Evolutionary conservation across 2,113 vertebrate species (phyloP).

Genomic region (Callopanchax toddi): DNA sequence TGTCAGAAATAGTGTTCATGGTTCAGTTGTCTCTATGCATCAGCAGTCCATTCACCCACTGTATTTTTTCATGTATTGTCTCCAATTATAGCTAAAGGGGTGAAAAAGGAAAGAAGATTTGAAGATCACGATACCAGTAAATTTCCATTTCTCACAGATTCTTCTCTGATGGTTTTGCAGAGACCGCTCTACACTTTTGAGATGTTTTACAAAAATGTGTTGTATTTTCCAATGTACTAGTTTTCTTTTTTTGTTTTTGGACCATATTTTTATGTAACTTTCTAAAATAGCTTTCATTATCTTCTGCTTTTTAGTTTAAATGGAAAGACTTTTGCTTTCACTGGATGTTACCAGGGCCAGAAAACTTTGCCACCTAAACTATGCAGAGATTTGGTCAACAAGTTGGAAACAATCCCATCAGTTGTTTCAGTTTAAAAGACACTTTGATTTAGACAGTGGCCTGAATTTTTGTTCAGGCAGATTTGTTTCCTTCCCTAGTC

Average conservation of each 20-base stretch:
- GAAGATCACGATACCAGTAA: conserved; percentile 41
- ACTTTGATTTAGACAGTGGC: not conserved
- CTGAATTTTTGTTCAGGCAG: conserved; percentile 14
- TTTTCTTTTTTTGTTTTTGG: conserved; percentile 35
- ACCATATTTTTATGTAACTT: not conserved
- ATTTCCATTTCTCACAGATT: conserved; percentile 45
- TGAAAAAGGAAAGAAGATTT: conserved; percentile 62
- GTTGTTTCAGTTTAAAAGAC: not conserved
- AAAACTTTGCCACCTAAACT: conserved; percentile 12
- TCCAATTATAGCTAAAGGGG: conserved; percentile 63
- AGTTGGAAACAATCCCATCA: conserved; percentile 17
- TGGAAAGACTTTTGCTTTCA: not conserved
- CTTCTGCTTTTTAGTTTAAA: not conserved
- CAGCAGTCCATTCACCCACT: conserved; percentile 60
- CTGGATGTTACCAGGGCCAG: conserved; percentile 38
- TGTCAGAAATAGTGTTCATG: conserved; percentile 67
- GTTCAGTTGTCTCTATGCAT: conserved; percentile 66
- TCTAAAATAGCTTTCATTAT: not conserved
- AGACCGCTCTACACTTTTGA: conserved; percentile 26
- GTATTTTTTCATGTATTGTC: conserved; percentile 42
- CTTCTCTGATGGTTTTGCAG: conserved; percentile 34
- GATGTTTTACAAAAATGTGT: conserved; percentile 27
- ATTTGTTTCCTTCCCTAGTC: conserved; percentile 35
- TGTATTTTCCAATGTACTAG: conserved; percentile 28
- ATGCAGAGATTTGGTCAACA: conserved; percentile 24